Evolutionary conservation across 2,113 vertebrate genomes (phyloP).

Genomic region (Menura novaehollandiae): DNA sequence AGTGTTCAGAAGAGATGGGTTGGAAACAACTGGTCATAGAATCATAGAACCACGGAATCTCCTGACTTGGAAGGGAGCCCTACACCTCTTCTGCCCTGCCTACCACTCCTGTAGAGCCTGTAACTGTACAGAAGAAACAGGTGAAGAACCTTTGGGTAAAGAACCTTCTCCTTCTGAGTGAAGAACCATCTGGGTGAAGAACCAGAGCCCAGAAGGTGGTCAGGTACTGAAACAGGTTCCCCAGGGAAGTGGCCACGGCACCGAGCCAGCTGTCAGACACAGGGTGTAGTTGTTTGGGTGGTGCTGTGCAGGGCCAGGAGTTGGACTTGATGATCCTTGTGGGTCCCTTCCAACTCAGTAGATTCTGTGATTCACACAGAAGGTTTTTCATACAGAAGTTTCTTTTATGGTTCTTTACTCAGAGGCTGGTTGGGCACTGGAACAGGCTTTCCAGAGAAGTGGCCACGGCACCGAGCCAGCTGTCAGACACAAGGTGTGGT

Average conservation of each 20-base stretch:
- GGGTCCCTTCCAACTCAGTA: neutral
- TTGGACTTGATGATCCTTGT: neutral
- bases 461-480: neutral
- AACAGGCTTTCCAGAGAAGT: neutral
- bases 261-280: neutral
- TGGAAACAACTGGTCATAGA: neutral
- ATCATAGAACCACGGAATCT: neutral
- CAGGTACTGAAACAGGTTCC: neutral
- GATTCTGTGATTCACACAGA: neutral
- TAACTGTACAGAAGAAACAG: neutral
- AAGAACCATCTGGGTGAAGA: neutral
- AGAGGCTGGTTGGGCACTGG: neutral
- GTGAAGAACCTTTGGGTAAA: neutral
- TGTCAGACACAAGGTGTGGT: neutral
- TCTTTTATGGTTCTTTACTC: neutral
- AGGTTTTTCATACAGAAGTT: neutral
- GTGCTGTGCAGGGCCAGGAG: neutral
- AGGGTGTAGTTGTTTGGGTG: neutral
- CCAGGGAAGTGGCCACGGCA: fast-evolving
- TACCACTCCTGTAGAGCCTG: neutral
- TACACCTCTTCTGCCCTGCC: neutral
- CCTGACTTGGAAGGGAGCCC: neutral
- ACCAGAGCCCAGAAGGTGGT: neutral
- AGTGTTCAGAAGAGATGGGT: neutral
- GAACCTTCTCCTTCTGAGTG: neutral